Evolutionary conservation across 1,140 invertebrate species (phyloP), one percentile per base, ranked within the genome.

Genomic region (Meloidogyne hapla): DNA sequence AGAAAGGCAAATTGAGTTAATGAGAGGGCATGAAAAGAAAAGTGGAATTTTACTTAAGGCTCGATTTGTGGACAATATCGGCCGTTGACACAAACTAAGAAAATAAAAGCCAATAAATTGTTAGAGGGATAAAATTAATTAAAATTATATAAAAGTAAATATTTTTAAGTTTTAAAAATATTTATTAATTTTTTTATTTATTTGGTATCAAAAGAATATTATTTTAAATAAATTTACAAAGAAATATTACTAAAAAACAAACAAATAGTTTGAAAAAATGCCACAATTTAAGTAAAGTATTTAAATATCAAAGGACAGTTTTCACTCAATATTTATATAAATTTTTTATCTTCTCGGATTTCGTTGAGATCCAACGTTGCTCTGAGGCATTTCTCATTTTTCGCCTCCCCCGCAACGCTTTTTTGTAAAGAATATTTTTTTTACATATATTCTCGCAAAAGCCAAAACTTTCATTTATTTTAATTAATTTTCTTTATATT

Each of bases 91-190:
- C 12, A 15, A 3, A 56, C n/a, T n/a, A n/a, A 56, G n/a, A 48
- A n/a, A 56, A 56, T 56, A 56, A 56, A 56, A 56, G 48, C 48
- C 48, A 56, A 56, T 56, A 56, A 56, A 56, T 56, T 56, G 18
- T n/a, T n/a, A 21, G 8, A n/a, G n/a, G n/a, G n/a, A n/a, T n/a
- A n/a, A 48, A 18, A 48, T 18, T 18, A 56, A 56, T 6, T 8
- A 56, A 56, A 56, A 56, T n/a, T 15, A 56, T n/a, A 21, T 13
- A 21, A 56, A 21, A 45, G 18, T 15, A 42, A 9, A 10, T 42
- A 12, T 42, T 42, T 42, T 42, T 42, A 42, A 4, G 13, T 42
- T 4, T 18, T 18, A 48, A 48, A 18, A 18, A 48, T 48, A n/a
- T n/a, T n/a, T n/a, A n/a, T n/a, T n/a, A n/a, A n/a, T n/a, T n/a